Base-by-base conservation (phyloP, 2,113 vertebrate species). In the Pholis gunnellus region DNA sequence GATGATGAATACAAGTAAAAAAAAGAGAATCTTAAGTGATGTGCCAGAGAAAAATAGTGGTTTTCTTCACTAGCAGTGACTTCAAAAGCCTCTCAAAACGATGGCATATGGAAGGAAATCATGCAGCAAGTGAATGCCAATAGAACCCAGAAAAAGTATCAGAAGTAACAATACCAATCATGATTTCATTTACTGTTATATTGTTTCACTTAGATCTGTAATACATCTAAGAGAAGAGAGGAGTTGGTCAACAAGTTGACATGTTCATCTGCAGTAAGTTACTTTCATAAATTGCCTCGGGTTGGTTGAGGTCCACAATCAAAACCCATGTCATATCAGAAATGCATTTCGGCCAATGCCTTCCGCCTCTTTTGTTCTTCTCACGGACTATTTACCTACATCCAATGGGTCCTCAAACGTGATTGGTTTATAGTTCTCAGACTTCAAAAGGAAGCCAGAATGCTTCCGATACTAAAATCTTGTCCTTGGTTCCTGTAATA, bases 61-160 rank as follows among this genome's bases (percentile, higher is more conserved):
- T 46, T 29, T 50, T 67, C 65, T 44, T 46, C 25, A 25, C 38
- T 8, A 67, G 22, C 36, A 42, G n/a, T 0, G n/a, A 31, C 31
- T 71, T 46, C 18, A n/a, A 22, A 22, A 70, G 68, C 22, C 34
- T 72, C 36, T 42, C 36, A 72, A 57, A 72, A 18, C 40, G 67
- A 25, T 27, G 44, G 15, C 66, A 68, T 68, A 68, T 68, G 9
- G 27, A 38, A 25, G 34, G 9, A 72, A 15, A 56, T 42, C 36
- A 29, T 42, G n/a, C 25, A 31, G 8, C 22, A 25, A 40, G 34
- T 40, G 34, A 25, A 59, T n/a, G 57, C 17, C 72, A 34, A 11
- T 38, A 50, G 20, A 50, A 22, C 4, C 29, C 27, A 63, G 11
- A 72, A 20, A 17, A 11, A 44, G n/a, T 4, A 5, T 52, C 22